Conservation (phyloP, 2,888 invertebrate genomes). For the Odontocerum albicorne region DNA sequence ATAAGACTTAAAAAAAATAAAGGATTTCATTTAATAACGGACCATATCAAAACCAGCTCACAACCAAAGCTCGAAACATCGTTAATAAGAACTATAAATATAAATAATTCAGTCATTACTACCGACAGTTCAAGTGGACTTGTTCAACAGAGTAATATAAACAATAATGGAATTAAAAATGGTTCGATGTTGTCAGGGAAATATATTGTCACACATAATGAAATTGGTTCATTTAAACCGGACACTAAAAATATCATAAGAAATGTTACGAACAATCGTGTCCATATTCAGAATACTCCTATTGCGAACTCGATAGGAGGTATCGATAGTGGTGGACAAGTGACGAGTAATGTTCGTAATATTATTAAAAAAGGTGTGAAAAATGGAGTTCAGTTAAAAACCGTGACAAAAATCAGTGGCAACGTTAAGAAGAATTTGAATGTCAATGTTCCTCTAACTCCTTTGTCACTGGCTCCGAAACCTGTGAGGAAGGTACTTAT, state of each 20-base stretch:
- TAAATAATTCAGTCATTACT: neutral
- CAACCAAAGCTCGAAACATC: conserved; percentile 5
- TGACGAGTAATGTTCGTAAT: conserved; percentile 1
- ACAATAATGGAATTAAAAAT: neutral
- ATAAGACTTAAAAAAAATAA: too few relatives aligned
- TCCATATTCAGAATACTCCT: conserved; percentile 3
- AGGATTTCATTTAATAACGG: conserved; percentile 26
- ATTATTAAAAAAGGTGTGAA: conserved; percentile 4
- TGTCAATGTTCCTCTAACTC: conserved; percentile 15
- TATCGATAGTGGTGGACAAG: too few relatives aligned
- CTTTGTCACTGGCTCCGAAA: conserved; percentile 23
- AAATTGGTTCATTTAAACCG: conserved; percentile 10
- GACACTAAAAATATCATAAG: conserved; percentile 3
- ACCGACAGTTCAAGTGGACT: neutral
- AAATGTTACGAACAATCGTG: neutral
- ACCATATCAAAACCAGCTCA: conserved; percentile 14
- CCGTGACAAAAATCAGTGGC: neutral
- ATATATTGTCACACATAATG: conserved; percentile 18
- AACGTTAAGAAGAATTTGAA: conserved; percentile 8
- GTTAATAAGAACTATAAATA: neutral
- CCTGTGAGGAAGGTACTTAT: conserved; percentile 18
- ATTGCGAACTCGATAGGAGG: neutral
- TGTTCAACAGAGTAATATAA: neutral
- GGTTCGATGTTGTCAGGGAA: conserved; percentile 6
- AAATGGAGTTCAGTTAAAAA: conserved; percentile 17